Evolutionary conservation across 2,888 invertebrate species (phyloP).

Genomic region (Cyclophora albipunctata): DNA sequence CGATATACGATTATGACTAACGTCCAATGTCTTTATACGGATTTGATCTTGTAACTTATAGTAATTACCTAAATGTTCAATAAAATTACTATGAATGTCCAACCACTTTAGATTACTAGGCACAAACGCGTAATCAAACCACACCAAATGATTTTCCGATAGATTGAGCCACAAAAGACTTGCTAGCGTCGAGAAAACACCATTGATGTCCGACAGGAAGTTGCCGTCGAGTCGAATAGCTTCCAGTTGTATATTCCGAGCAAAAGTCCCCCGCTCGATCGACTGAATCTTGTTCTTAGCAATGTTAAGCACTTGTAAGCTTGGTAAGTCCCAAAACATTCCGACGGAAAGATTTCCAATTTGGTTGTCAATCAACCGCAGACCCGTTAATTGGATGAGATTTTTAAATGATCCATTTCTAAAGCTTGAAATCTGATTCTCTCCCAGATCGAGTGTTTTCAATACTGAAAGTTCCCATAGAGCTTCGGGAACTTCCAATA

Average conservation of each 20-base stretch:
- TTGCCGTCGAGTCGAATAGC: conserved; percentile 92
- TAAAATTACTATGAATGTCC: conserved; percentile 92
- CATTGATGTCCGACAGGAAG: conserved; percentile 91
- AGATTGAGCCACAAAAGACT: conserved; percentile 90
- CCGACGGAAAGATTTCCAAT: conserved; percentile 88
- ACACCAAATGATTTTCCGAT: conserved; percentile 92
- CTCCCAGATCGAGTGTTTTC: conserved; percentile 92
- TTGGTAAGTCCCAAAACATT: conserved; percentile 91
- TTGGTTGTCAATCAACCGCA: conserved; percentile 92
- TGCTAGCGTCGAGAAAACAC: conserved; percentile 89
- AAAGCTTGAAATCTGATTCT: conserved; percentile 90
- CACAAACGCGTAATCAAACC: conserved; percentile 95
- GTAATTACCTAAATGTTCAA: conserved; percentile 90
- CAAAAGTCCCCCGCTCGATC: conserved; percentile 89
- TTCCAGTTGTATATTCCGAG: conserved; percentile 86
- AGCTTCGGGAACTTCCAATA: conserved; percentile 87
- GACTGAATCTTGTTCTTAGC: conserved; percentile 92
- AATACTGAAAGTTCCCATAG: conserved; percentile 87
- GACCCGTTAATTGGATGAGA: conserved; percentile 88
- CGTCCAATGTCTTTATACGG: conserved; percentile 88
- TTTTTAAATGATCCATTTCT: conserved; percentile 90
- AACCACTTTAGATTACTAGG: conserved; percentile 92
- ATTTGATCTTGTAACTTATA: conserved; percentile 89
- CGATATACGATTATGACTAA: conserved; percentile 90
- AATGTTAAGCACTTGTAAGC: conserved; percentile 89